Base-by-base conservation (phyloP, 2,888 invertebrate species). In the Melanargia galathea region DNA sequence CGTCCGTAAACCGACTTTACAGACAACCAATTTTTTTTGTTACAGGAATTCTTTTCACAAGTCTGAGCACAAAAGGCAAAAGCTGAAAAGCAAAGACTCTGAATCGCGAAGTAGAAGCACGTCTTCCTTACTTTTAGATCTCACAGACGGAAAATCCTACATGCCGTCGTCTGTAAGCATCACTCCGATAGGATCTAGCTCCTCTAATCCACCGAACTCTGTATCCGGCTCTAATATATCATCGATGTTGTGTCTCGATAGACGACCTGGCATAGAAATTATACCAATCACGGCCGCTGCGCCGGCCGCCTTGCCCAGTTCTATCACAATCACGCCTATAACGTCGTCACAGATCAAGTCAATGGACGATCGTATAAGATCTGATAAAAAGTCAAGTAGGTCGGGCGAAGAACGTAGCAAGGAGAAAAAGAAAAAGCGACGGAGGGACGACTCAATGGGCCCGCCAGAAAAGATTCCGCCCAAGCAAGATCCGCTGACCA, bases 281-380 rank as follows among this genome's bases (percentile, higher is more conserved):
- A 96, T 97, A 73, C 97, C 97, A 0, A 93, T 96, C 65, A 91
- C 94, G 2, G 92, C 95, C 13, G 86, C 94, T 8, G 85, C 94
- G 0, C 93, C 94, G 5, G 92, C 95, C 7, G 92, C 93, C 5
- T 81, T 96, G 30, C 95, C 96, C 10, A 95, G 95, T 75, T 96
- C 97, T 0, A 96, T 97, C 63, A 97, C 97, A 0, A 97, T 97
- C 62, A 97, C 97, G 0, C 96, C 97, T 2, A 96, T 97, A 45
- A 92, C 94, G 0, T 89, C 92, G 2, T 87, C 92, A 7, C 93
- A 93, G 79, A 82, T 90, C 63, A 90, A 92, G 72, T 83, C 87
- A 2, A 77, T 90, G 63, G 92, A 92, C 60, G 90, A 92, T 48
- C 83, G 90, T 30, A 82, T 83, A 64, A 78, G 90, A 67, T 89